Evolutionary conservation across 1,140 invertebrate genomes (phyloP).

Genomic region (Bombyx mandarina): DNA sequence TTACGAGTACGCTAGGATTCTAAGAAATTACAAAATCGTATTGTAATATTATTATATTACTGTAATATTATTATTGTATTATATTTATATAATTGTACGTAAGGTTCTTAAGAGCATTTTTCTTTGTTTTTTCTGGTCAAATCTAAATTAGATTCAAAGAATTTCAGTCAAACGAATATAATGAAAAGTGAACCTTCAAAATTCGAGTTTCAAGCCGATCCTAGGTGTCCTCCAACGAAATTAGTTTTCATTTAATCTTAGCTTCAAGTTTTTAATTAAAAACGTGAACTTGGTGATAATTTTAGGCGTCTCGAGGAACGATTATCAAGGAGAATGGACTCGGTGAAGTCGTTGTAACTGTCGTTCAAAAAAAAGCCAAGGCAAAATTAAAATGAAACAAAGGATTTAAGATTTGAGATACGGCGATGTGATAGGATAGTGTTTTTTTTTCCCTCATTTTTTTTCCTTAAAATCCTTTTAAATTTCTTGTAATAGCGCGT

Average conservation of each 20-base stretch:
- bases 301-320: conserved; percentile 8
- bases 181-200: conserved; percentile 1
- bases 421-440: too few relatives aligned
- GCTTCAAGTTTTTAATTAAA: conserved; percentile 8
- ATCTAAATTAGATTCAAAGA: too few relatives aligned
- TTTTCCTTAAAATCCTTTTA: too few relatives aligned
- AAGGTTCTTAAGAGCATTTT: too few relatives aligned
- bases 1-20: too few relatives aligned
- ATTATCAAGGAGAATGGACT: conserved; percentile 4
- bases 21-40: too few relatives aligned
- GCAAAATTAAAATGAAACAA: not conserved
- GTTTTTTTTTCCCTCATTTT: too few relatives aligned
- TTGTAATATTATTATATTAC: too few relatives aligned
- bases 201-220: not conserved
- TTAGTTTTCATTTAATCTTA: conserved; percentile 11
- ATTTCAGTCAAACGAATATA: not conserved
- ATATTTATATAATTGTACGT: too few relatives aligned
- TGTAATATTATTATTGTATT: too few relatives aligned
- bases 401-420: not conserved
- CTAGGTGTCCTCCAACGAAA: conserved; percentile 4
- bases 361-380: conserved; percentile 5
- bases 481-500: too few relatives aligned
- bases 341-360: conserved; percentile 7
- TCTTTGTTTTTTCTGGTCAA: too few relatives aligned
- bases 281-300: conserved; percentile 8